These are phyloP conservation scores for Ooceraea biroi DNA, from an alignment of 1,140 invertebrate species.

Conservation along the genomic window DNA sequence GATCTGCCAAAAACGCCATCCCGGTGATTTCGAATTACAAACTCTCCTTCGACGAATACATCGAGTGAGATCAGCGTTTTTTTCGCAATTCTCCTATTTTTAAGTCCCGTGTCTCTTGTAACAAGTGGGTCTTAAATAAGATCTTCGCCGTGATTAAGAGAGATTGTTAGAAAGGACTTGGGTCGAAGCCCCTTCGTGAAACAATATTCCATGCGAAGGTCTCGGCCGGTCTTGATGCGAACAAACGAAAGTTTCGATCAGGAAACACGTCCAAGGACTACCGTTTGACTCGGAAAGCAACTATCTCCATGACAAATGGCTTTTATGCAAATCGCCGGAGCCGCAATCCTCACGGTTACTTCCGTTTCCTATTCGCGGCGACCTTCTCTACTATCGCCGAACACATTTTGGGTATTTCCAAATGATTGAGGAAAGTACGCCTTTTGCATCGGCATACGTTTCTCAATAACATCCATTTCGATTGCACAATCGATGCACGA, in stretches of 20 bases:
- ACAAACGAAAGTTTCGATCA: constrained; percentile 64
- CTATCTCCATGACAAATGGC: constrained; percentile 63
- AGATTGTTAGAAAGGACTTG: constrained; percentile 17
- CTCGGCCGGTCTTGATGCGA: constrained; percentile 64
- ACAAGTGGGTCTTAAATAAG: background rate
- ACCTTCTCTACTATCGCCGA: background rate
- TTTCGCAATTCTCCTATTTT: background rate
- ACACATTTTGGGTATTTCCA: background rate
- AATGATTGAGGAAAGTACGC: background rate
- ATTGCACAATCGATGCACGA: background rate
- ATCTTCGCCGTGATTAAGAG: background rate
- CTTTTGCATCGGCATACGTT: background rate
- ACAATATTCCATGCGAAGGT: constrained; percentile 10
- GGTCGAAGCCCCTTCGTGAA: background rate
- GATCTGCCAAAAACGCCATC: too few relatives aligned
- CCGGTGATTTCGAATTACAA: too few relatives aligned
- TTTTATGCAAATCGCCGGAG: constrained; percentile 63
- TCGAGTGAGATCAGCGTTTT: background rate
- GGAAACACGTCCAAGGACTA: constrained; percentile 67
- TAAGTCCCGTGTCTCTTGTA: background rate
- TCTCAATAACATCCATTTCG: background rate
- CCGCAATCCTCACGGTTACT: constrained; percentile 15
- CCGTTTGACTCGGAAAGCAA: constrained; percentile 38
- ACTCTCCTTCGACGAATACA: background rate
- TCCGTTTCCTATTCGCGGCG: constrained; percentile 29